These are phyloP conservation scores for Trematomus bernacchii DNA, from an alignment of 2,797 vertebrate genomes.

Conservation along the genomic window DNA sequence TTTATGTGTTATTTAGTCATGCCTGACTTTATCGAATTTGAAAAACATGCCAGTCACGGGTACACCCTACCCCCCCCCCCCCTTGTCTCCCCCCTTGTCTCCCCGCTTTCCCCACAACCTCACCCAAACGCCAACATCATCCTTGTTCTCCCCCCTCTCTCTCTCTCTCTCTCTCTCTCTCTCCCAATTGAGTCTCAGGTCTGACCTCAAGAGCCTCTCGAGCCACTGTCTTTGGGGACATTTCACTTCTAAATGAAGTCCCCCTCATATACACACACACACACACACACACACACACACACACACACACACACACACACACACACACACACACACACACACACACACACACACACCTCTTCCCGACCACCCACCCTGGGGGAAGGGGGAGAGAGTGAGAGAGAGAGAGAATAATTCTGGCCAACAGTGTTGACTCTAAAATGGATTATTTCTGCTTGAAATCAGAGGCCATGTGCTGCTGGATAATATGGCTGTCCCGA, in stretches of 20 bases:
- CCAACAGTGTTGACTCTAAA: conserved; percentile 81
- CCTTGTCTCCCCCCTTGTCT: conserved; percentile 1
- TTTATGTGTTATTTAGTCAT: conserved; percentile 86
- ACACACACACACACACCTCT: conserved; percentile 1
- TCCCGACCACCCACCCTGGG: conserved; percentile 66
- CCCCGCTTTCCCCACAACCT: conserved; percentile 1
- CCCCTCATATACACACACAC: too few relatives aligned
- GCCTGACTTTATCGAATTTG: conserved; percentile 85
- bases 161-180: too few relatives aligned
- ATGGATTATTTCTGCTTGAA: conserved; percentile 86
- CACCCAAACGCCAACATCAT: conserved; percentile 41
- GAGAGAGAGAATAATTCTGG: conserved; percentile 71
- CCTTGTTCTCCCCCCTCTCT: conserved; percentile 38
- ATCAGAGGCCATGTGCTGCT: conserved; percentile 78
- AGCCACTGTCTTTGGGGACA: conserved; percentile 72
- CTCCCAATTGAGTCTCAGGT: conserved; percentile 53
- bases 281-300: neutral
- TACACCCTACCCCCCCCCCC: conserved; percentile 14
- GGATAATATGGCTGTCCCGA: conserved; percentile 68
- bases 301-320: neutral
- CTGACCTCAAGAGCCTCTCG: conserved; percentile 68
- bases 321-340: neutral
- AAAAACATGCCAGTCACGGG: conserved; percentile 79
- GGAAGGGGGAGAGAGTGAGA: conserved; percentile 52
- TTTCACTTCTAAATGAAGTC: conserved; percentile 79